These are phyloP conservation scores for Slavum lentiscoides DNA, from an alignment of 2,888 invertebrate species.

Conservation along the genomic window DNA sequence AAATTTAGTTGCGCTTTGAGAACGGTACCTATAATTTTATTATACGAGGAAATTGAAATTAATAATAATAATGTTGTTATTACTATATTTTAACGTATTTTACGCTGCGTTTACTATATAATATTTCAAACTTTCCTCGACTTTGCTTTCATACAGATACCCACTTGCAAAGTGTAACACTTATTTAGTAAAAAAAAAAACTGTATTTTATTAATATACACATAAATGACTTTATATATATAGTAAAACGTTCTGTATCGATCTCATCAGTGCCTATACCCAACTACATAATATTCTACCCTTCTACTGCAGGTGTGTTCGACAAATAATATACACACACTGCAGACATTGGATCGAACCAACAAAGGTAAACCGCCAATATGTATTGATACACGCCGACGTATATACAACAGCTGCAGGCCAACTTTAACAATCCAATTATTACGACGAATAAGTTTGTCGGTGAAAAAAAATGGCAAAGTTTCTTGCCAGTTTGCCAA, in stretches of 20 bases:
- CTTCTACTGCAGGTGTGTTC: background rate
- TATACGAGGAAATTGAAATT: no score
- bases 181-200: no score
- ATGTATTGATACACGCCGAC: background rate
- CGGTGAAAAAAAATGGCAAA: slow-evolving; percentile 21
- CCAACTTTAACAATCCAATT: slow-evolving; percentile 45
- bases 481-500: slow-evolving; percentile 45
- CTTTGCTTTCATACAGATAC: background rate
- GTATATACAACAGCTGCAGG: background rate
- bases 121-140: no score
- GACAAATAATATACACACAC: background rate
- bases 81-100: no score
- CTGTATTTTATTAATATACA: no score
- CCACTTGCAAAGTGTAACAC: background rate
- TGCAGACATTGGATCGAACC: slow-evolving; percentile 17
- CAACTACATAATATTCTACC: no score
- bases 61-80: no score
- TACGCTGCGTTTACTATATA: no score
- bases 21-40: no score
- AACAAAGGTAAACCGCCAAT: slow-evolving; percentile 18
- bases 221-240: background rate
- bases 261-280: slow-evolving; percentile 19
- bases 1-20: no score
- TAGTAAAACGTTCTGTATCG: slow-evolving; percentile 19
- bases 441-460: slow-evolving; percentile 40